Percentiles rank a stretch among this genome's conserved stretches.
phyloP scores from a whole-genome alignment of 2,113 vertebrate species.

The Haemorhous mexicanus region DNA sequence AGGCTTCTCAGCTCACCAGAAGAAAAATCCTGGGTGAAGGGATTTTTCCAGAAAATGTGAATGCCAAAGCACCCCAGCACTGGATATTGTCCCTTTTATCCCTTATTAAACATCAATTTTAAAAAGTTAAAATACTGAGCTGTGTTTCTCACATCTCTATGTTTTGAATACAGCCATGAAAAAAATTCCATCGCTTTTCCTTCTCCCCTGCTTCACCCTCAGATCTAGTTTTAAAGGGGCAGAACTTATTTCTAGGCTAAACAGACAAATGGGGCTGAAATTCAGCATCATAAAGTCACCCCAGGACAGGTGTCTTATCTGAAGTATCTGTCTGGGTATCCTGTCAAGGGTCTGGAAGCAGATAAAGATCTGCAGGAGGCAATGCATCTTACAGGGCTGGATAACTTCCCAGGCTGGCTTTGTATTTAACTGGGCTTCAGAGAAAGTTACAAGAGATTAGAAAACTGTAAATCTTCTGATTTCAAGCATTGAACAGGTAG shows the following conservation, averaged over 20 bases:
- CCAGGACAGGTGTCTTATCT: not conserved
- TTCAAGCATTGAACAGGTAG: not conserved
- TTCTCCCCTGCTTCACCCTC: rapidly evolving
- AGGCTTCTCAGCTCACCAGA: too few relatives aligned
- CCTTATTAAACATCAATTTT: not conserved
- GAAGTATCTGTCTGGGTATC: not conserved
- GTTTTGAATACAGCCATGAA: rapidly evolving
- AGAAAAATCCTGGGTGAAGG: too few relatives aligned
- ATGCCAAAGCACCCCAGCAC: not conserved
- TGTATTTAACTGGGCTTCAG: not conserved
- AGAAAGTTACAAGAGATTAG: not conserved
- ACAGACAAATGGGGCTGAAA: rapidly evolving
- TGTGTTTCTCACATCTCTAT: not conserved
- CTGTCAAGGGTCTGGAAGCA: not conserved
- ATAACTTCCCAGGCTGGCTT: not conserved
- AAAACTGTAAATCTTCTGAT: not conserved
- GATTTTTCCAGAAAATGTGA: too few relatives aligned
- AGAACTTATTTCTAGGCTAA: not conserved
- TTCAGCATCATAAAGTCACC: not conserved
- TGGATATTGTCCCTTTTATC: not conserved
- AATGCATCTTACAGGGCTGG: not conserved
- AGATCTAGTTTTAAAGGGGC: not conserved
- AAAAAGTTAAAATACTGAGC: not conserved
- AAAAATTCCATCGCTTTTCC: not conserved
- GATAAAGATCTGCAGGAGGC: not conserved